Evolutionary conservation across 2,888 invertebrate genomes (phyloP), one percentile per base, ranked within the genome.

Genomic region (Cacoxenus indagator): DNA sequence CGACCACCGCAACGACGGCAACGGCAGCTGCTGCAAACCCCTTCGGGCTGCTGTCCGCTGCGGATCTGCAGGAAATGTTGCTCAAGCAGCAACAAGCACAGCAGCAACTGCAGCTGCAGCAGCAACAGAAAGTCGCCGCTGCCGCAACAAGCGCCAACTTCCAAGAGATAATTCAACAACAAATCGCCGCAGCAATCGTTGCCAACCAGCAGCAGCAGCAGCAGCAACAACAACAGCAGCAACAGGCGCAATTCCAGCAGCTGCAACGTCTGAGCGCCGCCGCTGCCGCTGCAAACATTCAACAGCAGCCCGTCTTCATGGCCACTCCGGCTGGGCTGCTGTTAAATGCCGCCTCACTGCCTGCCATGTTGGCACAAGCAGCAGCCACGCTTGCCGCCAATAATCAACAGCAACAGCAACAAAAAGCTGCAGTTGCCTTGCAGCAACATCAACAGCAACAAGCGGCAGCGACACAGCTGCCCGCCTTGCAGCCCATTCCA

Each of bases 401-500:
- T 61, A 83, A 77, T 65, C 83, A 78, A 54, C 85, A 85, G 37
- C 84, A 83, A 4, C 82, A 83, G 37, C 76, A 80, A 22, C 77
- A 77, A 27, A 75, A 76, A n/a, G 76, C 80, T 3, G 73, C 78
- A 4, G 67, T 75, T 4, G 75, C 74, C 1, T 67, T 70, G 55
- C 82, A 78, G 46, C 82, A 82, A 43, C 79, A 75, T 5, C 80
- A 80, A 1, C 75, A 75, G 55, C 76, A 77, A 9, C 70, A 73
- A 70, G 9, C 76, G 65, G 37, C 51, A 1, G 51, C 51, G 5
- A 51, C 51, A 19, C 6, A 5, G 4, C 73, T 87, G 74, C 88
- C 87, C 1, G 87, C 88, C 3, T 72, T 88, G 64, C 88, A 88
- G 61, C 88, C 88, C 0, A 85, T 88, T 64, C 86, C 87, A 19